Conservation (phyloP, 2,113 vertebrate genomes). For the Narcine bancroftii region DNA sequence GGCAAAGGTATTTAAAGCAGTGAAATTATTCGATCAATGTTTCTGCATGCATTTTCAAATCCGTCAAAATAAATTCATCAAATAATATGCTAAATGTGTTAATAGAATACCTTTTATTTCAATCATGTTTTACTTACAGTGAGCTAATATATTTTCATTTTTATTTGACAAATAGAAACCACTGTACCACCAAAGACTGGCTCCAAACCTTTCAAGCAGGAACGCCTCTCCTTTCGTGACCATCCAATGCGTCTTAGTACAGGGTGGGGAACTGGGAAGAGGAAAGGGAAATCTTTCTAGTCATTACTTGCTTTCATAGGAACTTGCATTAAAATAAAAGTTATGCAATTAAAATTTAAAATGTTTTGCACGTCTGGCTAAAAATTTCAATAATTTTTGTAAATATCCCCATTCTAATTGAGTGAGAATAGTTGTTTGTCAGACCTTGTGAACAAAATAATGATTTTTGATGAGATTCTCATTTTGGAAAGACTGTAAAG, state of each 20-base stretch:
- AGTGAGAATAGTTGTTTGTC: neutral
- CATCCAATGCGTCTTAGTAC: slow-evolving; percentile 66
- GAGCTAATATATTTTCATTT: slow-evolving; percentile 37
- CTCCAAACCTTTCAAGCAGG: slow-evolving; percentile 56
- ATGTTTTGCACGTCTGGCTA: neutral
- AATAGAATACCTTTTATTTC: neutral
- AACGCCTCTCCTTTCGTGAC: slow-evolving; percentile 77
- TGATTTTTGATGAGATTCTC: neutral
- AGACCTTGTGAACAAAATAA: neutral
- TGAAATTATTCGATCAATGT: neutral
- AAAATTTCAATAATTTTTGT: neutral
- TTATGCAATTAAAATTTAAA: neutral
- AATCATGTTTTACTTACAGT: neutral
- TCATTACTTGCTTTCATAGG: slow-evolving; percentile 39
- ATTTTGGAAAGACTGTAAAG: neutral
- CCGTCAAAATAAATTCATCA: neutral
- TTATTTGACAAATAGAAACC: slow-evolving; percentile 58
- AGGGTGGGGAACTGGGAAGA: slow-evolving; percentile 89
- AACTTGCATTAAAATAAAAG: neutral
- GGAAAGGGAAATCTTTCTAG: slow-evolving; percentile 56
- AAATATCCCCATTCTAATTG: neutral
- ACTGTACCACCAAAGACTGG: slow-evolving; percentile 51
- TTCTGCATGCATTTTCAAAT: neutral
- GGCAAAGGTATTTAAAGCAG: neutral
- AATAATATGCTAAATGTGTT: neutral